Base-by-base conservation (phyloP, 2,797 vertebrate species). In the Microctenopoma stevenorrisi region DNA sequence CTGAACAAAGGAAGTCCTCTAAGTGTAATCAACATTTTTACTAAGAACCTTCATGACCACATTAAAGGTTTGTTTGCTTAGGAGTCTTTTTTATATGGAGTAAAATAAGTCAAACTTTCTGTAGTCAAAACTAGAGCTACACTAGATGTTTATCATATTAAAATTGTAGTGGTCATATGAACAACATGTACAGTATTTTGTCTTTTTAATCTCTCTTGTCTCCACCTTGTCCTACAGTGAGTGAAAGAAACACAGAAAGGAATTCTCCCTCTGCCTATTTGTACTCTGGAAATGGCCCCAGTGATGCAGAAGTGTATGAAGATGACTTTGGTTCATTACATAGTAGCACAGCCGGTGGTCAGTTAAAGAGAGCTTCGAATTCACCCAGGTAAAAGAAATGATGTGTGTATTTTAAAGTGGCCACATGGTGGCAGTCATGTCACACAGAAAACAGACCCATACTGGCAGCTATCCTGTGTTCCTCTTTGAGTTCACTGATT, bases 21-120 rank as follows among this genome's bases (percentile, higher is more conserved):
- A 72, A 99, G 97, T 16, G 96, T 98, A 66, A 99, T 99, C 91
- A 98, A 96, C 87, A 96, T 99, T 88, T 99, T 97, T 82, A 93
- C 95, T 0, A 99, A 95, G 90, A 96, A 94, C 57, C 93, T 95
- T 18, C 95, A 95, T 8, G 84, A 93, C 62, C 90, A 91, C 64
- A 89, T 88, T 72, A 95, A 95, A 95, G 96, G 97, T 98, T 78
- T 88, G 91, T 82, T 70, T 10, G 35, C 11, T 10, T 4, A 44
- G 13, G 11, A 44, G 1, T 22, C 13, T 5, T 35, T 0, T 64
- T 2, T 16, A 42, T 12, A 18, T 13, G 9, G 30, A 16, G 16
- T 7, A 47, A 62, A 38, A 47, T 15, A 44, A 37, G 18, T 54
- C 10, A 11, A 7, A 4, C 7, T 71, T 40, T 76, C 42, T 22